A percentile compares a stretch with the other conserved stretches of the same genome.
Conservation (phyloP, 2,113 vertebrate species). For the Corythoichthys intestinalis region DNA sequence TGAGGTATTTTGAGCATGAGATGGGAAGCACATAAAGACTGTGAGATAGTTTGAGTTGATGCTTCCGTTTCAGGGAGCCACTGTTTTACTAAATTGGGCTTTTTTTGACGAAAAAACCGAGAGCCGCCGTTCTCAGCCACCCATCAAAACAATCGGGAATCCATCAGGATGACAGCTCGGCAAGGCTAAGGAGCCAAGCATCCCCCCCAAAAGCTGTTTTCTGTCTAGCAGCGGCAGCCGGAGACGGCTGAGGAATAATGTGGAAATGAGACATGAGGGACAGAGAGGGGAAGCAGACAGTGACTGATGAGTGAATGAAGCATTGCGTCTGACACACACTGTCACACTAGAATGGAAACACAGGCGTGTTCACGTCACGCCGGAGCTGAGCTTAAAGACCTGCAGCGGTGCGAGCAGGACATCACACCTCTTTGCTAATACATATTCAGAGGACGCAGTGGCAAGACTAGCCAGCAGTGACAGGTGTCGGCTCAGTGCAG, state of each 20-base stretch:
- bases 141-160: conserved; percentile 63
- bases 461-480: conserved; percentile 40
- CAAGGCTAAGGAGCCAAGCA: conserved; percentile 40
- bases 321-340: conserved; percentile 57
- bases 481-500: conserved; percentile 64
- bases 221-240: conserved; percentile 33
- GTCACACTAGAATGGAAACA: conserved; percentile 51
- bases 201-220: conserved; percentile 61
- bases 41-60: conserved; percentile 48
- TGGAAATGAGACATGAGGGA: conserved; percentile 55
- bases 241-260: conserved; percentile 46
- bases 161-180: conserved; percentile 61
- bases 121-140: conserved; percentile 43
- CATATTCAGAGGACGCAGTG: conserved; percentile 32
- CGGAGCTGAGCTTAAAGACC: conserved; percentile 27
- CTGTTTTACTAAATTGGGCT: conserved; percentile 60
- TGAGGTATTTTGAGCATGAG: conserved; percentile 49
- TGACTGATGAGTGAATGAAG: conserved; percentile 55
- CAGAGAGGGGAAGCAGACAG: conserved; percentile 35
- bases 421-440: conserved; percentile 32
- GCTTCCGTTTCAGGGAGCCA: conserved; percentile 53
- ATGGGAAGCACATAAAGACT: conserved; percentile 30
- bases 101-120: conserved; percentile 35
- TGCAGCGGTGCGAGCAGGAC: conserved; percentile 36
- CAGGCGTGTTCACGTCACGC: conserved; percentile 42